phyloP scores from a whole-genome alignment of 2,797 vertebrate species.

The Leptodactylus fallax region DNA sequence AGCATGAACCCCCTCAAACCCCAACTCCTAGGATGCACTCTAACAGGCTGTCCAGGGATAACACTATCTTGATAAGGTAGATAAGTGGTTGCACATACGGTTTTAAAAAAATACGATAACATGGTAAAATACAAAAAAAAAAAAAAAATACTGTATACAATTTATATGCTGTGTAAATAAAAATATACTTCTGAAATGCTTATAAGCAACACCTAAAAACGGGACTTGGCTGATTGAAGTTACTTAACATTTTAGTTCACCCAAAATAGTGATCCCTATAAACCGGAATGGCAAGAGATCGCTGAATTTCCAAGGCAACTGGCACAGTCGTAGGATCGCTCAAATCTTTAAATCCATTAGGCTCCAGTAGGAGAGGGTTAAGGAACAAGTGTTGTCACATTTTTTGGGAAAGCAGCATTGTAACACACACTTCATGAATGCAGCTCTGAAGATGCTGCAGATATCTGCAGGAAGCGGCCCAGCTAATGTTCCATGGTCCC shows the following conservation, averaged over 20 bases:
- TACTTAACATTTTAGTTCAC: neutral
- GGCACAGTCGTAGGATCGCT: constrained; percentile 68
- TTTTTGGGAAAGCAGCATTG: constrained; percentile 77
- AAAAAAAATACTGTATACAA: constrained; percentile 70
- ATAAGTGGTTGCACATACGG: constrained; percentile 70
- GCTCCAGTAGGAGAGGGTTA: constrained; percentile 67
- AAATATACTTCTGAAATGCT: constrained; percentile 75
- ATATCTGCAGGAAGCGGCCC: constrained; percentile 77
- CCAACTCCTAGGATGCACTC: constrained; percentile 15
- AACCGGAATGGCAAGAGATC: constrained; percentile 52
- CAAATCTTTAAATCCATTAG: constrained; percentile 65
- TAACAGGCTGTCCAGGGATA: constrained; percentile 65
- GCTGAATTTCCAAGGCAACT: constrained; percentile 65
- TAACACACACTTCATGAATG: constrained; percentile 78
- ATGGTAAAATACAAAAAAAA: constrained; percentile 77
- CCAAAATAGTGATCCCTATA: neutral
- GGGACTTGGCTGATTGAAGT: constrained; percentile 26
- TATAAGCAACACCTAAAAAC: constrained; percentile 49
- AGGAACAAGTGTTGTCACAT: constrained; percentile 70
- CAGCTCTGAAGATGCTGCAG: constrained; percentile 77
- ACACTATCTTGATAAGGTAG: constrained; percentile 60
- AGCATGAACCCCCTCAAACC: neutral
- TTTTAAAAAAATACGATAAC: constrained; percentile 73
- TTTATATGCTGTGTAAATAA: constrained; percentile 76
- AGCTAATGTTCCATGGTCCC: constrained; percentile 76